Base-by-base conservation (phyloP, 2,113 vertebrate species). In the Falco punctatus region DNA sequence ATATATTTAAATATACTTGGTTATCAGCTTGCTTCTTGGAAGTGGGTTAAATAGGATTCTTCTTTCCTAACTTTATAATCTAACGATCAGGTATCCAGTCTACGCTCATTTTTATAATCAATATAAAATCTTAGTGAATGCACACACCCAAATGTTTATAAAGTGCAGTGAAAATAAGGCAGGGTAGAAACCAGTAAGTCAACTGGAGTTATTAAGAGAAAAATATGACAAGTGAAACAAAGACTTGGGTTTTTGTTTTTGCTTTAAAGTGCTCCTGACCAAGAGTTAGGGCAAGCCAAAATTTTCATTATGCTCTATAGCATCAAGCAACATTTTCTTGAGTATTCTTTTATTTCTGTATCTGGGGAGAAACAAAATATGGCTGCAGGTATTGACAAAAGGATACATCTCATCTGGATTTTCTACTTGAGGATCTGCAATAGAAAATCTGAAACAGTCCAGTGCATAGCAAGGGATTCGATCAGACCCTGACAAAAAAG, bases 401-500 rank as follows among this genome's bases (percentile, higher is more conserved):
- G 96, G 97, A 67, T 17, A 86, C 13, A 5, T 4, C 16, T 72
- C n/a, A 51, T 98, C 97, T 78, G 98, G 80, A 64, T 98, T 78
- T 59, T 30, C 2, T 58, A 0, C 4, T 30, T 8, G 2, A 69
- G 23, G 7, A n/a, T 92, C 84, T 49, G 0, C 3, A 87, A 98
- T 98, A 1, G 0, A 3, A 46, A 98, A 90, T 13, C 0, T 7
- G 32, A 96, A 93, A 54, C 3, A 2, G 33, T 88, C 64, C 54
- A 95, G 57, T 49, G 24, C 67, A 59, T 28, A 70, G 6, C 32
- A 82, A 86, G 85, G 55, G 42, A 98, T 84, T 84, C 71, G 95
- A 88, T 96, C 92, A 40, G 84, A 97, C 81, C 96, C 98, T 80
- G 97, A 80, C 58, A 98, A 49, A 93, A 98, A 98, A 51, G 5